Evolutionary conservation across 1,140 invertebrate species (phyloP).

Genomic region (Trissolcus basalis): DNA sequence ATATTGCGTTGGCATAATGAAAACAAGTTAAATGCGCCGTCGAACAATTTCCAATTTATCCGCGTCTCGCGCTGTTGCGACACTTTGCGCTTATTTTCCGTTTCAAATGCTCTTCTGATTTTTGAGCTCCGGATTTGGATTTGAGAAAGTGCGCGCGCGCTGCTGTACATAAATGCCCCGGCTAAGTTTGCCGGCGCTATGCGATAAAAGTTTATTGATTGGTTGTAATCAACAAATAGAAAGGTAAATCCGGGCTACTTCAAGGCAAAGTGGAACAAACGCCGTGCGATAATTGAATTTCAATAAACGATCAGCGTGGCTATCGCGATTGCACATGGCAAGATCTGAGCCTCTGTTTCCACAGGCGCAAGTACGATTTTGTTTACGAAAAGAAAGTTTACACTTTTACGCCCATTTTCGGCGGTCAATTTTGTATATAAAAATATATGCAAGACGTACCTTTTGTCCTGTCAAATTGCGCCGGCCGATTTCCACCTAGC

Average conservation of each 20-base stretch:
- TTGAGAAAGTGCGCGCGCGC: constrained; percentile 20
- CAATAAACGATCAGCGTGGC: constrained; percentile 23
- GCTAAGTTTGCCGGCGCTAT: constrained; percentile 5
- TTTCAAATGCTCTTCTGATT: neutral
- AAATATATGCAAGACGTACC: no score
- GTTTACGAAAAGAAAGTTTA: no score
- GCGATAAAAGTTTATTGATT: constrained; percentile 13
- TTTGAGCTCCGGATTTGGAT: constrained; percentile 18
- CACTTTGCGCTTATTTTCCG: constrained; percentile 20
- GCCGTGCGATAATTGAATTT: constrained; percentile 40
- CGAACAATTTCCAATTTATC: constrained; percentile 22
- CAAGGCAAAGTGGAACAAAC: constrained; percentile 36
- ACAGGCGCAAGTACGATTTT: no score
- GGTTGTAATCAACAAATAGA: constrained; percentile 37
- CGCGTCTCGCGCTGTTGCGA: constrained; percentile 2
- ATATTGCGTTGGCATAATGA: neutral
- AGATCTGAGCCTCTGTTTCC: neutral
- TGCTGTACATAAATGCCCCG: constrained; percentile 5
- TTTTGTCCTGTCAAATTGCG: no score
- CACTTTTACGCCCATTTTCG: no score
- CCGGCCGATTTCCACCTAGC: no score
- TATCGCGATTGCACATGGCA: constrained; percentile 24
- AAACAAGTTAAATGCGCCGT: constrained; percentile 7
- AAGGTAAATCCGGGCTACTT: constrained; percentile 44
- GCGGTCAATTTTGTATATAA: no score